Percentiles rank a stretch among this genome's conserved stretches.
Evolutionary conservation across 2,797 vertebrate species (phyloP).

Genomic region (Sciurus carolinensis): DNA sequence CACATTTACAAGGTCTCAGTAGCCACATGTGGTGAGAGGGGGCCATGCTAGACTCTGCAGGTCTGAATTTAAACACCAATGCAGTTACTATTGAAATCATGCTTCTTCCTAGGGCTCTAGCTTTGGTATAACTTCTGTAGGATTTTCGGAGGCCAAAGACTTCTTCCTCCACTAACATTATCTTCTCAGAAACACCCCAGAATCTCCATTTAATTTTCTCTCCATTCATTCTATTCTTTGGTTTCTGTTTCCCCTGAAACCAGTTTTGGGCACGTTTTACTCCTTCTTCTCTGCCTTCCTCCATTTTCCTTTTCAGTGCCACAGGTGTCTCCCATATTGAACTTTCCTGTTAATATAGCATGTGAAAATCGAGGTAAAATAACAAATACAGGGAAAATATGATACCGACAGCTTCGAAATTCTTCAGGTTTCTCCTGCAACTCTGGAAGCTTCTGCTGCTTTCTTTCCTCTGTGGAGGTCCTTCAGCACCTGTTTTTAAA

Average conservation of each 20-base stretch:
- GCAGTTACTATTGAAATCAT: background rate
- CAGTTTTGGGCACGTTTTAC: background rate
- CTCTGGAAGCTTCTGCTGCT: background rate
- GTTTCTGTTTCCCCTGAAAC: background rate
- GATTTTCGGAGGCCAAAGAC: background rate
- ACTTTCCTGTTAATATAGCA: background rate
- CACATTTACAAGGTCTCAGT: background rate
- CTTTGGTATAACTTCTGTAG: background rate
- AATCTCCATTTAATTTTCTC: background rate
- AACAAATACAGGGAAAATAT: background rate
- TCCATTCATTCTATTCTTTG: background rate
- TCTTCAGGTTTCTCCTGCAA: background rate
- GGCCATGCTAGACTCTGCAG: background rate
- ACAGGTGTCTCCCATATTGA: background rate
- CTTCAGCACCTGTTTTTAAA: background rate
- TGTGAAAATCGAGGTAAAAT: slow-evolving; percentile 21
- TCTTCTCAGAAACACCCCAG: background rate
- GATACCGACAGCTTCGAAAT: background rate
- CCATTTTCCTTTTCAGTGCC: background rate
- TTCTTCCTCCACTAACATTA: background rate
- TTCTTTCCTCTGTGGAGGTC: background rate
- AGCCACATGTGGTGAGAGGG: background rate
- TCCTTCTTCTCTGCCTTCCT: background rate
- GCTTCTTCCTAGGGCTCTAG: background rate
- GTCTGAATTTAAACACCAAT: background rate